A percentile compares a stretch with the other conserved stretches of the same genome.
phyloP scores from a whole-genome alignment of 2,888 invertebrate genomes.

The Hydrotaea cyrtoneurina region DNA sequence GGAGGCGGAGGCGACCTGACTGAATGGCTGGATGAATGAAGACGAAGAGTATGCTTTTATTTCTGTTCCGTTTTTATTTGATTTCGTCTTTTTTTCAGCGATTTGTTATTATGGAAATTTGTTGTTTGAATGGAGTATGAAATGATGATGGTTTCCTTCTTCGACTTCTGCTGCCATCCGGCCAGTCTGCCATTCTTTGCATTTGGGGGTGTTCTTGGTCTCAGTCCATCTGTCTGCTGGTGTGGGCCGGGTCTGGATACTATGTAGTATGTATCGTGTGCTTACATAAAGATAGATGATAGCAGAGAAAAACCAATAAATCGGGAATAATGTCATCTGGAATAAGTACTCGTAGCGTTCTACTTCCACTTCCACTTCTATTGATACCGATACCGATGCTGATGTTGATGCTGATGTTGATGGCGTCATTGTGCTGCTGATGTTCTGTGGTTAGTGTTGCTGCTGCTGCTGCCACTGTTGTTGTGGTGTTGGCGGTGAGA shows the following conservation, averaged over 20 bases:
- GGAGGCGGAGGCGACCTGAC: background rate
- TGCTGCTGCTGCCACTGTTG: background rate
- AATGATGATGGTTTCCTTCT: background rate
- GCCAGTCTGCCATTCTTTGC: background rate
- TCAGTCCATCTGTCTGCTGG: background rate
- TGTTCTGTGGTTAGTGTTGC: conserved; percentile 18
- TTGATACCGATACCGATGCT: background rate
- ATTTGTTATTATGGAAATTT: conserved; percentile 56
- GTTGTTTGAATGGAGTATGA: conserved; percentile 24
- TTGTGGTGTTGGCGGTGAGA: conserved; percentile 17
- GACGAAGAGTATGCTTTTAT: conserved; percentile 17
- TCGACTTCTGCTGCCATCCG: too few relatives aligned
- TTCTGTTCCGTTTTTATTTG: conserved; percentile 11
- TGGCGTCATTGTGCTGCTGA: background rate
- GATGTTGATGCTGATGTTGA: background rate
- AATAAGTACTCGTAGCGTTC: conserved; percentile 46
- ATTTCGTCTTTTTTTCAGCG: conserved; percentile 37
- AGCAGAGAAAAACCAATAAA: conserved; percentile 53
- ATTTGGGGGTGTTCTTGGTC: background rate
- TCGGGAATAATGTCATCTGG: conserved; percentile 51
- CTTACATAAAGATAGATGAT: conserved; percentile 49
- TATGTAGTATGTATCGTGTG: conserved; percentile 15
- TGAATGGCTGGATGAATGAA: conserved; percentile 1
- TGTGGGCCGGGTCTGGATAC: conserved; percentile 3
- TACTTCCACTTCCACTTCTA: background rate